Conservation (phyloP, 64 coral and sea anemone genomes). For the Montipora efflorescens region DNA sequence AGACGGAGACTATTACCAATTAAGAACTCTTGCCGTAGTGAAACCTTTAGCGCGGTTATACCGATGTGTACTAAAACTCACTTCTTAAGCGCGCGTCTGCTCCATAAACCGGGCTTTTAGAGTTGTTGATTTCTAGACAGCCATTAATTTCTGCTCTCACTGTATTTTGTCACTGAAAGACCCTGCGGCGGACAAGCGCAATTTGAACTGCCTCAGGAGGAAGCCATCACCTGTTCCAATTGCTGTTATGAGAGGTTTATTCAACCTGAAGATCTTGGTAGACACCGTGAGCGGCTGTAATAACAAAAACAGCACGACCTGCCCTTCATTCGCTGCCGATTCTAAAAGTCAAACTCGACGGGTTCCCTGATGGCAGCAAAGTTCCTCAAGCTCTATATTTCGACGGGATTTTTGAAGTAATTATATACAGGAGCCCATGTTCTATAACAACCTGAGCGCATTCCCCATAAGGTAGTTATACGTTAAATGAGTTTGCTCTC, state of each 20-base stretch:
- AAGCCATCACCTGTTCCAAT: not conserved
- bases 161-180: not conserved
- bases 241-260: not conserved
- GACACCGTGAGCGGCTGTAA: not conserved
- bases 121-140: not conserved
- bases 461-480: not conserved
- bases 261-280: not conserved
- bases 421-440: too few species aligned
- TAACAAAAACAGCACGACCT: slow-evolving; percentile 8
- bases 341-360: not conserved
- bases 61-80: too few species aligned
- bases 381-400: not conserved
- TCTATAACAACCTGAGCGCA: not conserved
- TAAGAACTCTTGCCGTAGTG: too few species aligned
- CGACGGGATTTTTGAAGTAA: not conserved
- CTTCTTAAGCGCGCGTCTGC: too few species aligned
- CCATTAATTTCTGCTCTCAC: not conserved
- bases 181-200: not conserved
- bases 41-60: too few species aligned
- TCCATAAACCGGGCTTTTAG: too few species aligned
- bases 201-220: not conserved
- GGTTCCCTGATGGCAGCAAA: not conserved
- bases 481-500: not conserved
- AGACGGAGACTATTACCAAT: too few species aligned
- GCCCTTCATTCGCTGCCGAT: not conserved